Evolutionary conservation across 92 coral and sea anemone genomes (phyloP), one percentile per base, ranked within the genome.

Genomic region (Scolanthus callimorphus): DNA sequence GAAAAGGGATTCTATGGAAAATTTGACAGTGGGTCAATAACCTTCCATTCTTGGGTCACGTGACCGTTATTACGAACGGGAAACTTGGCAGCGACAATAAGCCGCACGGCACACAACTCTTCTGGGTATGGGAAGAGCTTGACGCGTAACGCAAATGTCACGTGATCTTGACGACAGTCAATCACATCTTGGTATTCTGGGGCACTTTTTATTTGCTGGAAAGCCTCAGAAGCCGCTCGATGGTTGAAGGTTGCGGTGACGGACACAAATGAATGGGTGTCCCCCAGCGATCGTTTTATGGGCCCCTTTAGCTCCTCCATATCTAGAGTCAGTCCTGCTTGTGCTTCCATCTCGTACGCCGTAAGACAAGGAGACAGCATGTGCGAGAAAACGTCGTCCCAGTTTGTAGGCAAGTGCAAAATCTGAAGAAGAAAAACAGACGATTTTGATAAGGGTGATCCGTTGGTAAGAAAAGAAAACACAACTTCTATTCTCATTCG

Each of bases 101-200:
- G 38, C 69, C 60, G 51, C n/a, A 39, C 38, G 22, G 69, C 50
- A 49, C 77, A 70, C 3, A 24, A 51, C 24, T 51, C 31, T 49
- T 70, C 77, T 29, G 77, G 77, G 39, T 70, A 70, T n/a, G 60
- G 68, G n/a, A 45, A 48, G 4, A 60, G 52, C 13, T 58, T 61
- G 2, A 60, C 70, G n/a, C 70, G 48, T 1, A 60, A 25, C 3
- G 77, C 51, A 31, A 60, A 60, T 30, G 69, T 27, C 51, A 60
- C 24, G 25, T 38, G 1, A 48, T 70, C 50, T 11, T 49, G 41
- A 21, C 21, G 54, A 29, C 52, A 49, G 43, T 41, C 77, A 29
- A 60, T 59, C 48, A 66, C 28, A 4, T 60, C 19, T 15, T 66
- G 61, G 30, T 51, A 66, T 2, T 66, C 73, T 13, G 59, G 53